Conservation (phyloP, 2,797 vertebrate species). For the Notolabrus celidotus region DNA sequence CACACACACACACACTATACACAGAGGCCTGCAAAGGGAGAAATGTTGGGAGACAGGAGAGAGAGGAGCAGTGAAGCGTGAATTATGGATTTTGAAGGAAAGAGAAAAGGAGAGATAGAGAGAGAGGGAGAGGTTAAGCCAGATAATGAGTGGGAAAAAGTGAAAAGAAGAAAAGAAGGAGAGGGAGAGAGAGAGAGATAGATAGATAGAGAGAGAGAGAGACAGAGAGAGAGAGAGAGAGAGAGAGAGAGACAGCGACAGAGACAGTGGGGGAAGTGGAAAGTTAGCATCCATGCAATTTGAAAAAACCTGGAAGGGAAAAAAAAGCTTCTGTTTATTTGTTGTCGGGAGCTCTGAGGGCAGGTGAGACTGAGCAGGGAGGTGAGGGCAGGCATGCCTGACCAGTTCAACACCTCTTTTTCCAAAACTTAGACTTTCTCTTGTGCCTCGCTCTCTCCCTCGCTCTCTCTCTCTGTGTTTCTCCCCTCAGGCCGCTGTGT, state of each 20-base stretch:
- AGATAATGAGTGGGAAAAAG: slow-evolving; percentile 33
- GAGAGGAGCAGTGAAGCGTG: slow-evolving; percentile 65
- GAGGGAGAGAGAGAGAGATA: slow-evolving; percentile 9
- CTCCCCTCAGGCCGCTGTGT: slow-evolving; percentile 50
- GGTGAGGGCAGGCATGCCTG: slow-evolving; percentile 46
- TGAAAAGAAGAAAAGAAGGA: slow-evolving; percentile 10
- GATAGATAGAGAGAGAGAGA: slow-evolving; percentile 27
- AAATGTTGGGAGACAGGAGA: slow-evolving; percentile 52
- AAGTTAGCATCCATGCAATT: slow-evolving; percentile 37
- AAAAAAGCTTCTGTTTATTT: slow-evolving; percentile 32
- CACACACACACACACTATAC: slow-evolving; percentile 36
- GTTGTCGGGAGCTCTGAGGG: slow-evolving; percentile 39
- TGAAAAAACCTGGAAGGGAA: slow-evolving; percentile 13
- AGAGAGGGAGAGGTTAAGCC: slow-evolving; percentile 30
- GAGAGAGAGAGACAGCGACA: not conserved
- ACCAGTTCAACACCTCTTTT: slow-evolving; percentile 58
- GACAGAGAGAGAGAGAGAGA: slow-evolving; percentile 27
- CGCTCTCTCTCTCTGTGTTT: slow-evolving; percentile 8
- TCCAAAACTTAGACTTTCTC: slow-evolving; percentile 49
- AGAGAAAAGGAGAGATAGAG: slow-evolving; percentile 28
- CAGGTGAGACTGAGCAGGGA: slow-evolving; percentile 28
- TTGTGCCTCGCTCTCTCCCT: not conserved
- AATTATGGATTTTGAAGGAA: slow-evolving; percentile 82
- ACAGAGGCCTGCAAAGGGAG: slow-evolving; percentile 60
- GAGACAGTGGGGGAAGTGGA: slow-evolving; percentile 13